These are phyloP conservation scores for Ascaphus truei DNA, from an alignment of 2,113 vertebrate species.

Conservation along the genomic window DNA sequence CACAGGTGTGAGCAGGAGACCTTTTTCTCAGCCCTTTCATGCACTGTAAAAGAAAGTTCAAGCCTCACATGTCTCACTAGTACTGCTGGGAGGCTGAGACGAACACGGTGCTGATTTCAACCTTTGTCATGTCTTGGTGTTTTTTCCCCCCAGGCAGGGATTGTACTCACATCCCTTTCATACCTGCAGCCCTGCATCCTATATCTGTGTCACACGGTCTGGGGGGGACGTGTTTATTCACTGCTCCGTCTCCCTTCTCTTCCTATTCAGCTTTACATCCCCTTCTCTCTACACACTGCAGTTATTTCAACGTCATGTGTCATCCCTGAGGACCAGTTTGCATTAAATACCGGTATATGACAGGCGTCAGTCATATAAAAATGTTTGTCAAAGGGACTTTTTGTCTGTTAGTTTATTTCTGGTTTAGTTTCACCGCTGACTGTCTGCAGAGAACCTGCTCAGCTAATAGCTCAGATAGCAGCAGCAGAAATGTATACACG, in stretches of 20 bases:
- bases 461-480: too few relatives aligned
- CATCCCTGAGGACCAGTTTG: neutral
- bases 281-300: neutral
- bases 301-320: too few relatives aligned
- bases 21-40: constrained; percentile 18
- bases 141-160: constrained; percentile 13
- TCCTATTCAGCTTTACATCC: too few relatives aligned
- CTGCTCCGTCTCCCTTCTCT: too few relatives aligned
- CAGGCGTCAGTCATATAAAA: too few relatives aligned
- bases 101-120: neutral
- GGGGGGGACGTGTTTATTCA: too few relatives aligned
- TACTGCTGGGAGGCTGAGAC: neutral
- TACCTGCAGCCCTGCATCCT: neutral
- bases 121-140: neutral
- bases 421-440: too few relatives aligned
- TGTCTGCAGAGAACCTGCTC: too few relatives aligned
- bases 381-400: too few relatives aligned
- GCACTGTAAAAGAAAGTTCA: constrained; percentile 4
- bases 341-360: neutral
- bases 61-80: neutral
- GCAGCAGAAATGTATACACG: too few relatives aligned
- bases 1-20: constrained; percentile 19
- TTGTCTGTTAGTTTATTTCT: too few relatives aligned
- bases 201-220: neutral
- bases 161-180: neutral